Evolutionary conservation across 2,797 vertebrate species (phyloP).

Genomic region (Chrysocyon brachyurus): DNA sequence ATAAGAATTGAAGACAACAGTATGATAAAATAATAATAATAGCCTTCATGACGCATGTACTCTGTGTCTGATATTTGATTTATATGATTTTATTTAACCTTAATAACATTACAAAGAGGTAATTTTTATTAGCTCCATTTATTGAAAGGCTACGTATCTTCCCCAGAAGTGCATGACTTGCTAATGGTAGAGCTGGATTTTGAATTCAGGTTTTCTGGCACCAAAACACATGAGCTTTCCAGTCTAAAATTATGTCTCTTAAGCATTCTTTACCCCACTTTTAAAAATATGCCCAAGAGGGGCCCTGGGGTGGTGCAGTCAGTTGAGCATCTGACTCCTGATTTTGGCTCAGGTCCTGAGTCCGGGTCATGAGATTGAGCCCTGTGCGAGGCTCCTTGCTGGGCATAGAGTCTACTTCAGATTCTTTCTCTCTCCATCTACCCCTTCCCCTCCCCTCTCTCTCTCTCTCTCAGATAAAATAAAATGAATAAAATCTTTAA

Average conservation of each 20-base stretch:
- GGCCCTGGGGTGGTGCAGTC: not conserved
- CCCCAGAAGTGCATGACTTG: not conserved
- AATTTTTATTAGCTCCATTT: conserved; percentile 19
- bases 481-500: not conserved
- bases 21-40: not conserved
- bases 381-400: not conserved
- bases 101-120: not conserved
- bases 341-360: not conserved
- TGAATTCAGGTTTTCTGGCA: not conserved
- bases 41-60: not conserved
- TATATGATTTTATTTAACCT: not conserved
- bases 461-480: not conserved
- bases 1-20: not conserved
- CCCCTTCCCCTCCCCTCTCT: not conserved
- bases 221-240: not conserved
- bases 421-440: not conserved
- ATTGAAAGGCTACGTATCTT: not conserved
- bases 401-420: not conserved
- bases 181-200: not conserved
- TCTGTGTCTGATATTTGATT: not conserved
- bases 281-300: not conserved
- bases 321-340: not conserved
- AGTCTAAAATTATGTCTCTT: not conserved
- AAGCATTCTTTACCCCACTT: conserved; percentile 1
- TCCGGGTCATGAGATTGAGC: not conserved